Evolutionary conservation across 2,113 vertebrate genomes (phyloP).

Genomic region (Odobenus rosmarus): DNA sequence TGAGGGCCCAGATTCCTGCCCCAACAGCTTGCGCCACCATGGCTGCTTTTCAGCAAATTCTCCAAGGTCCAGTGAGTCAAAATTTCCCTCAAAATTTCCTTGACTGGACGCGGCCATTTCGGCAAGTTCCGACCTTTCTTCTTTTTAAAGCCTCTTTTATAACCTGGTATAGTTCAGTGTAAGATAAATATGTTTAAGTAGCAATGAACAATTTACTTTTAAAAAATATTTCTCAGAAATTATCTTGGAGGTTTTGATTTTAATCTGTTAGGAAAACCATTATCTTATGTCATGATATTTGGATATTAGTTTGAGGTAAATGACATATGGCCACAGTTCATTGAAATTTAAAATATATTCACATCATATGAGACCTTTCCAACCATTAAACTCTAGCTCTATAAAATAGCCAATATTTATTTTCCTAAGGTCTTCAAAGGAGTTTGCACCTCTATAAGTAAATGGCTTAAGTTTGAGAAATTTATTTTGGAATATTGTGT

Average conservation of each 20-base stretch:
- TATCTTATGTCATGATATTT: neutral
- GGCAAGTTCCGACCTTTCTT: neutral
- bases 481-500: neutral
- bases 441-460: neutral
- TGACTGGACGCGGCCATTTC: no score
- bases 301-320: constrained; percentile 8
- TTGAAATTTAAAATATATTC: neutral
- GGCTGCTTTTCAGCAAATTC: no score
- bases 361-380: neutral
- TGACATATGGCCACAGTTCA: neutral
- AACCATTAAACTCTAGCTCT: neutral
- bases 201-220: neutral
- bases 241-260: neutral
- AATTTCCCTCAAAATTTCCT: no score
- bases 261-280: neutral
- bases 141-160: neutral
- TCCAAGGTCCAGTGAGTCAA: no score
- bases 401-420: neutral
- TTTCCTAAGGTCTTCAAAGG: neutral
- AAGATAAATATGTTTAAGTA: neutral
- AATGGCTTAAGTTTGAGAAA: neutral
- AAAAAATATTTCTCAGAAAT: neutral
- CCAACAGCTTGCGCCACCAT: no score
- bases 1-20: no score
- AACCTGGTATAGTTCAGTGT: neutral